Base-by-base conservation (phyloP, 2,888 invertebrate species). In the Synanthedon vespiformis region DNA sequence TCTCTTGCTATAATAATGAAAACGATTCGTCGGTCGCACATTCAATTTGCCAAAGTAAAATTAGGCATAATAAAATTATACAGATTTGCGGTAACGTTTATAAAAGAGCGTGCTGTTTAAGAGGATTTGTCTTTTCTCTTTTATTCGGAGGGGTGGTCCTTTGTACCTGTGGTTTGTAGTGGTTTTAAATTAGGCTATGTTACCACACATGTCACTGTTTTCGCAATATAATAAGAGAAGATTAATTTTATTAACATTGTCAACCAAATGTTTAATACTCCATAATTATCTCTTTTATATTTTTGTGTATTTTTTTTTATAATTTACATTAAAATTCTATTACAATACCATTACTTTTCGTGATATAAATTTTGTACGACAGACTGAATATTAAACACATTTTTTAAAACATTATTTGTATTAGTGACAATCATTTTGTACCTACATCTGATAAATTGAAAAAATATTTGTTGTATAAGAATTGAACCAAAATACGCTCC, bases 21-120 rank as follows among this genome's bases (percentile, higher is more conserved):
- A 69, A 73, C 71, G 76, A 78, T 80, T 80, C 74, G 64, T 61
- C 60, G 57, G 61, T 55, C 56, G 59, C 58, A 61, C 61, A 65
- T 79, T 80, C 76, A 76, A 80, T 80, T 78, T 75, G 67, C 61
- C 54, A 62, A 66, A 68, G 63, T 59, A 66, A 67, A 70, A 72
- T 73, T 68, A 70, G 67, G 76, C 74, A 74, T 72, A 79, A 83
- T 82, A 82, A 85, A 86, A 85, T 86, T 86, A 86, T 85, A 83
- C 84, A 74, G 80, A 73, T 75, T 77, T 72, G 60, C 57, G 58
- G 58, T 65, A 67, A 68, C 65, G 60, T 65, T 62, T 59, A 61
- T 62, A 56, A 60, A 22, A 60, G 57, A 60, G 62, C 67, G 61
- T 63, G 62, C 61, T 60, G 64, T 67, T 62, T 68, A 70, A 77